A percentile compares a stretch with the other conserved stretches of the same genome.
These are phyloP conservation scores for Euzetes globulus DNA, from an alignment of 2,888 invertebrate species.

Conservation along the genomic window DNA sequence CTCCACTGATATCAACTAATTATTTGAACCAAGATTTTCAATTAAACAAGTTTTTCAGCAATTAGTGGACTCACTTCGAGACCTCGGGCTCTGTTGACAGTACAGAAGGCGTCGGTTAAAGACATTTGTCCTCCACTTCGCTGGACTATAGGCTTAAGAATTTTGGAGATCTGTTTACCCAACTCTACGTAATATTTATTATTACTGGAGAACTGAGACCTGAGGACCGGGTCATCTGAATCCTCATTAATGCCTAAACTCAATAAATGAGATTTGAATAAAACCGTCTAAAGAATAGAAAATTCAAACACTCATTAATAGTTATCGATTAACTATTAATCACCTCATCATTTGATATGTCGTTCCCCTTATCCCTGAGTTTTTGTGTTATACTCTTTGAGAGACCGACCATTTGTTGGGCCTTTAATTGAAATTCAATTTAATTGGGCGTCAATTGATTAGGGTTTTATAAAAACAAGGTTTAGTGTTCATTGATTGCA, in stretches of 20 bases:
- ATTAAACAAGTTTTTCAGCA: background rate
- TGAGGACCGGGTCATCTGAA: constrained; percentile 30
- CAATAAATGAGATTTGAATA: constrained; percentile 90
- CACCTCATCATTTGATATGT: constrained; percentile 81
- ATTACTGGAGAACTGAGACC: constrained; percentile 31
- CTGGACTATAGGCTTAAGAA: constrained; percentile 76
- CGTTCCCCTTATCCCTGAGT: constrained; percentile 87
- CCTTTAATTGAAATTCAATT: constrained; percentile 50
- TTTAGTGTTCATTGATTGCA: too few relatives aligned
- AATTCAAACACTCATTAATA: background rate
- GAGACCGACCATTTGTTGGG: constrained; percentile 91
- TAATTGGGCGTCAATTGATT: background rate
- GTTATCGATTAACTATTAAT: constrained; percentile 41
- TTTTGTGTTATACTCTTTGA: constrained; percentile 85
- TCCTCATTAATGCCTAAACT: constrained; percentile 89
- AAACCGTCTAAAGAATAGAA: constrained; percentile 61
- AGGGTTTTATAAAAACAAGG: too few relatives aligned
- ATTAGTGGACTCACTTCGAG: constrained; percentile 57
- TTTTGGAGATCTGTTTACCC: constrained; percentile 74
- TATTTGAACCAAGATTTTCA: constrained; percentile 34
- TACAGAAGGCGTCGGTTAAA: constrained; percentile 89
- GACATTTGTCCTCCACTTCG: constrained; percentile 94
- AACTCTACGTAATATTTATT: constrained; percentile 56
- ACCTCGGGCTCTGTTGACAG: constrained; percentile 92
- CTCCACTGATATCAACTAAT: constrained; percentile 79